A percentile compares a stretch with the other conserved stretches of the same genome.
Conservation (phyloP, 2,113 vertebrate genomes). For the Poeciliopsis occidentalis region DNA sequence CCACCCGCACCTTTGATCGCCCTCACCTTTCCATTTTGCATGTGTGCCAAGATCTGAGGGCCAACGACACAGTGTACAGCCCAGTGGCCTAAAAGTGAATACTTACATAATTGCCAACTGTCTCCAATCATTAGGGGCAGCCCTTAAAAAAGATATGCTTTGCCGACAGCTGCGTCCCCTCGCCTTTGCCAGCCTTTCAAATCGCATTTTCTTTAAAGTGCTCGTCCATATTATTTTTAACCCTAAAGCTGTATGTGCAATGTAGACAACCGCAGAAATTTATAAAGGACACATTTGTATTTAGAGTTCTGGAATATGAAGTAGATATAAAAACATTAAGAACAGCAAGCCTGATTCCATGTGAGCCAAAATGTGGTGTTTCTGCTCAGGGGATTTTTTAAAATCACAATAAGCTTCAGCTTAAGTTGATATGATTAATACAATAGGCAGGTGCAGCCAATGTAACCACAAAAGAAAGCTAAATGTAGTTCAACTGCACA, state of each 20-base stretch:
- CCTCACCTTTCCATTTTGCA: constrained; percentile 61
- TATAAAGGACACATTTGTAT: constrained; percentile 46
- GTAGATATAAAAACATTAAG: constrained; percentile 33
- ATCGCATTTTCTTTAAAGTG: constrained; percentile 81
- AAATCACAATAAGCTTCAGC: neutral
- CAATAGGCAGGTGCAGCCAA: too few relatives aligned
- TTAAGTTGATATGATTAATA: too few relatives aligned
- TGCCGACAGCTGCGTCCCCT: constrained; percentile 82
- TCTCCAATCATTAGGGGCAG: constrained; percentile 84
- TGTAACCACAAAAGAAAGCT: too few relatives aligned
- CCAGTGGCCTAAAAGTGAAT: constrained; percentile 80
- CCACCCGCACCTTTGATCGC: constrained; percentile 21
- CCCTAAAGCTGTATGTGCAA: constrained; percentile 58
- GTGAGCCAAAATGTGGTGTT: neutral
- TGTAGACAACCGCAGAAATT: constrained; percentile 24
- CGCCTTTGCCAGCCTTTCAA: constrained; percentile 83
- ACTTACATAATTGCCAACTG: constrained; percentile 85
- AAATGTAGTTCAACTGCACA: too few relatives aligned
- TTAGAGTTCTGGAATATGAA: constrained; percentile 32
- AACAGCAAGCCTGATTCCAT: neutral
- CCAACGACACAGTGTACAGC: constrained; percentile 70
- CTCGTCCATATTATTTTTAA: constrained; percentile 77
- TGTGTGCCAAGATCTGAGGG: constrained; percentile 73
- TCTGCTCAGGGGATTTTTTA: neutral
- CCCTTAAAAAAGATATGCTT: constrained; percentile 82